phyloP scores from a whole-genome alignment of 2,113 vertebrate genomes.

The Silurus glanis region DNA sequence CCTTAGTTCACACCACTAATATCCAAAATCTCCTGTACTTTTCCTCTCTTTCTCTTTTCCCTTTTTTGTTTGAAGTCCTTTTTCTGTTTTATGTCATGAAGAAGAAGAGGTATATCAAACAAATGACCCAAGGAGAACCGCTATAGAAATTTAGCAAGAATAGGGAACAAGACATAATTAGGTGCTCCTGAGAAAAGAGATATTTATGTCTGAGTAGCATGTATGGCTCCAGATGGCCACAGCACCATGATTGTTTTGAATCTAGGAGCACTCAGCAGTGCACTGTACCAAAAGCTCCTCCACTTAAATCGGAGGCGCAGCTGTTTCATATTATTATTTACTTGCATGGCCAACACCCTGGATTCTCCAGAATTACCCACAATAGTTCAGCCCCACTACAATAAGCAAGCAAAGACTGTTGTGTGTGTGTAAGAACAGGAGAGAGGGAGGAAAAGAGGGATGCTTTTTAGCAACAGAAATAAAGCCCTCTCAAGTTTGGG shows the following conservation, averaged over 20 bases:
- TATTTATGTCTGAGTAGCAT: background rate
- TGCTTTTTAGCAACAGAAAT: conserved; percentile 59
- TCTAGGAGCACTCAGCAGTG: conserved; percentile 41
- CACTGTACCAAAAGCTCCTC: conserved; percentile 31
- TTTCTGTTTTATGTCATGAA: conserved; percentile 50
- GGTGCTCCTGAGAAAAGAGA: background rate
- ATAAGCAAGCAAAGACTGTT: conserved; percentile 41
- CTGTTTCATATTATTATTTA: conserved; percentile 75
- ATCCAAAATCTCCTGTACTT: conserved; percentile 54
- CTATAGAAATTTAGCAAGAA: background rate
- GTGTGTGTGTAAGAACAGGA: conserved; percentile 31
- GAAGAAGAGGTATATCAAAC: conserved; percentile 54
- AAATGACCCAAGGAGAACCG: background rate
- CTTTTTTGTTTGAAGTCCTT: background rate
- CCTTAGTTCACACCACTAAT: conserved; percentile 59
- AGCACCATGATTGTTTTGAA: conserved; percentile 44
- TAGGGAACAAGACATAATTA: background rate
- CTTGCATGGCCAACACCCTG: conserved; percentile 65
- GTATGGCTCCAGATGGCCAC: conserved; percentile 1
- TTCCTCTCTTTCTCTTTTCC: conserved; percentile 26
- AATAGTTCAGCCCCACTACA: conserved; percentile 55
- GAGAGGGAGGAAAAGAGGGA: conserved; percentile 51
- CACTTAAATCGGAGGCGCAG: conserved; percentile 60
- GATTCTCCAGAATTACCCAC: conserved; percentile 60
- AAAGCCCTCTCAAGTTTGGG: conserved; percentile 67